Base-by-base conservation (phyloP, 2,113 vertebrate genomes). In the Chaetura pelagica region DNA sequence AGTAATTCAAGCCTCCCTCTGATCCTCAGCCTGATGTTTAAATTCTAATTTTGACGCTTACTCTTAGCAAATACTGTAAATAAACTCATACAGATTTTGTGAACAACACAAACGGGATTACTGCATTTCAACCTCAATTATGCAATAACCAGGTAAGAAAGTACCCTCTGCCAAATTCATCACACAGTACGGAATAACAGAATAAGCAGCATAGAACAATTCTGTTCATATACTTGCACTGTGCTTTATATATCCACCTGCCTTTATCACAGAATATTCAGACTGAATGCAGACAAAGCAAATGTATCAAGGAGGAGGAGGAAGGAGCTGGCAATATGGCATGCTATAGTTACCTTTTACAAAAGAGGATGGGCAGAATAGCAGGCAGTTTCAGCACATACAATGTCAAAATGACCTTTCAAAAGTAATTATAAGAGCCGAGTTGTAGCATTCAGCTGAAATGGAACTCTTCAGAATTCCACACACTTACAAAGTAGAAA, bases 371-470 rank as follows among this genome's bases (percentile, higher is more conserved):
- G 48, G 57, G 78, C 11, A 61, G 61, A 75, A 75, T 15, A 78
- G 59, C 26, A 67, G 26, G 57, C 29, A 44, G 38, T 48, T 92
- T 84, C 68, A 92, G 51, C 26, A 71, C 55, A 40, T 6, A 48
- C 21, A 59, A 86, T 92, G 84, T 87, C 68, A 74, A 86, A 92
- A 93, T 78, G 68, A 84, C 79, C 72, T 92, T 87, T 89, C 57
- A 84, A 55, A 92, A 57, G 18, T 58, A 91, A 89, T 82, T 94
- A 61, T 78, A 90, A 74, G 42, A 89, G 32, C 26, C 3, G 55
- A 88, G 61, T 44, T 51, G 44, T 42, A 89, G 84, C 73, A 80
- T 61, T 81, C 64, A 78, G 76, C 21, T 75, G 49, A 82, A 87
- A 90, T 4, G 0, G 44, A 91, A 84, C 26, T 94, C 67, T 87